Evolutionary conservation across 2,113 vertebrate species (phyloP).

Genomic region (Charina bottae): DNA sequence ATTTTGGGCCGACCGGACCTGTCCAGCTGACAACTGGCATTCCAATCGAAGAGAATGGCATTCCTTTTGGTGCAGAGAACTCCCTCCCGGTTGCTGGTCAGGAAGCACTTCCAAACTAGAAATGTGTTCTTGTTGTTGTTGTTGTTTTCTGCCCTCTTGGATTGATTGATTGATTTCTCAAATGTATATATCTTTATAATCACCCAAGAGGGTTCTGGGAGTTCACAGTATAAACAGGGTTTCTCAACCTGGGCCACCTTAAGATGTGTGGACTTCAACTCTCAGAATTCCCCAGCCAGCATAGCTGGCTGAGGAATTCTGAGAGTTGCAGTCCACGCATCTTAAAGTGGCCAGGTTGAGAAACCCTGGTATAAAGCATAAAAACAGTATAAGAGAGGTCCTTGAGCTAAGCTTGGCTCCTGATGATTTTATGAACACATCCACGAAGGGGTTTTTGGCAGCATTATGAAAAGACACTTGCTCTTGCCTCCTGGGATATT

Average conservation of each 20-base stretch:
- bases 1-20: not conserved
- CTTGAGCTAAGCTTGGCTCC: not conserved
- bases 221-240: not conserved
- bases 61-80: not conserved
- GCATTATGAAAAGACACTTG: not conserved
- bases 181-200: not conserved
- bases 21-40: not conserved
- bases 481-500: not conserved
- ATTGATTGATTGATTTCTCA: not conserved
- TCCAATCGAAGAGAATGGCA: too few relatives aligned
- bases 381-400: not conserved
- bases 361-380: not conserved
- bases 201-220: too few relatives aligned
- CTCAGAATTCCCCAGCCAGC: not conserved
- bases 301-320: not conserved
- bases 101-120: not conserved
- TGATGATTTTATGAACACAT: not conserved
- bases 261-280: not conserved
- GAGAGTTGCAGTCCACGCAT: not conserved
- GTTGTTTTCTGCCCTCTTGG: not conserved
- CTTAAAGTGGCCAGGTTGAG: not conserved
- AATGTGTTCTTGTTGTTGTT: not conserved
- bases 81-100: not conserved
- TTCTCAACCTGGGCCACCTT: not conserved
- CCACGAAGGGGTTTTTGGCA: not conserved